Evolutionary conservation across 2,797 vertebrate species (phyloP).

Genomic region (Cirrhinus molitorella): DNA sequence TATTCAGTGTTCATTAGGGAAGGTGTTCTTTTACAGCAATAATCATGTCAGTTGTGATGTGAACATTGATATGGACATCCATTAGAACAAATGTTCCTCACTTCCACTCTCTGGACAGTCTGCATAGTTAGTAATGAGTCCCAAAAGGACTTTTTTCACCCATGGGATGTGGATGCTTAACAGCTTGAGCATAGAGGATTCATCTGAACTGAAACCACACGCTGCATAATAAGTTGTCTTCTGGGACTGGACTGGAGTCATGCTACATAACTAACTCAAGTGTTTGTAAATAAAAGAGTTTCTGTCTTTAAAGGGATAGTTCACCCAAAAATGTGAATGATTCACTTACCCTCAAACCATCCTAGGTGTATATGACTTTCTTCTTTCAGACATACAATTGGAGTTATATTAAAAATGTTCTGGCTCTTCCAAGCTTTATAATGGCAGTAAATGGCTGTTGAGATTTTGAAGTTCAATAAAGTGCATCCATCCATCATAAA

Average conservation of each 20-base stretch:
- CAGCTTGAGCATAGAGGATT: not conserved
- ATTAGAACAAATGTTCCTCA: constrained; percentile 4
- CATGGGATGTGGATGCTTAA: not conserved
- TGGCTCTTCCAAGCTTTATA: too few species aligned
- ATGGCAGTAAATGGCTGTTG: too few species aligned
- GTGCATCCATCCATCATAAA: too few species aligned
- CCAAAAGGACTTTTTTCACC: not conserved
- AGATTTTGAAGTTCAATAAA: too few species aligned
- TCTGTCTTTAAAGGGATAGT: too few species aligned
- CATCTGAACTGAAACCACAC: constrained; percentile 14
- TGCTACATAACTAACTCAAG: not conserved
- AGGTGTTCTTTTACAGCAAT: not conserved
- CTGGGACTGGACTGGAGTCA: not conserved
- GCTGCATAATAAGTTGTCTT: not conserved
- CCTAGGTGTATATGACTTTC: too few species aligned
- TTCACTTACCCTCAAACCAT: too few species aligned
- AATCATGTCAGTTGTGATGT: not conserved
- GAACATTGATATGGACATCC: not conserved
- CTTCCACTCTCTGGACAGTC: not conserved
- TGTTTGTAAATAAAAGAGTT: not conserved
- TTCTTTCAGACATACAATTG: too few species aligned
- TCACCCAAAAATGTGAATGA: too few species aligned
- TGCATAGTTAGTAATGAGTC: not conserved
- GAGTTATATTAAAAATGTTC: too few species aligned
- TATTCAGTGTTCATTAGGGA: not conserved